These are phyloP conservation scores for Paracentrotus lividus DNA, from an alignment of 53 echinoderm and acorn worm genomes.

Conservation along the genomic window DNA sequence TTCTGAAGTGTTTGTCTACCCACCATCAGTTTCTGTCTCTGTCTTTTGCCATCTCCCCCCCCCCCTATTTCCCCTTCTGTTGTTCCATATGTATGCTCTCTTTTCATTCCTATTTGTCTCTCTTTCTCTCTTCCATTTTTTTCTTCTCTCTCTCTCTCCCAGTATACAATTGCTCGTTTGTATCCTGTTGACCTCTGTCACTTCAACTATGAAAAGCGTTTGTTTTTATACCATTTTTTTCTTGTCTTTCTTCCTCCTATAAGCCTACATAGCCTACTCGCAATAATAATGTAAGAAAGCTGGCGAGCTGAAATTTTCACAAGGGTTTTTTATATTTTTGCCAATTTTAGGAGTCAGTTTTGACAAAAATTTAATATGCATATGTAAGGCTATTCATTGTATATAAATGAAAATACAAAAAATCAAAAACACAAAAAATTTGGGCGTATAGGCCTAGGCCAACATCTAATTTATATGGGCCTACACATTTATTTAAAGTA, in stretches of 20 bases:
- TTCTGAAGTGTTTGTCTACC: background rate
- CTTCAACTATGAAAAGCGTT: background rate
- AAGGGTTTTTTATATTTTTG: no score
- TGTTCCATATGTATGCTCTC: background rate
- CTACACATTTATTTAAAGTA: no score
- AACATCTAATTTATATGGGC: no score
- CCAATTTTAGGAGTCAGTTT: no score
- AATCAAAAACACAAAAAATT: no score
- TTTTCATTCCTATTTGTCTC: background rate
- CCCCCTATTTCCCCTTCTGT: background rate
- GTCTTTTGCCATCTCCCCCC: background rate
- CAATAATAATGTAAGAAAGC: no score
- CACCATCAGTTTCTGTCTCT: background rate
- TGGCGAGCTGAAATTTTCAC: no score
- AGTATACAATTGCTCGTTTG: background rate
- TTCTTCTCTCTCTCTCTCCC: background rate
- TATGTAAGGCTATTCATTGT: no score
- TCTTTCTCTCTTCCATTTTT: background rate
- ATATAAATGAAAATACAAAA: no score
- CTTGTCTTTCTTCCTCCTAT: background rate
- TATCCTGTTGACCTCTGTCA: constrained; percentile 14
- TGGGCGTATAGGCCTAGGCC: no score
- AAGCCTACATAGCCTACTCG: no score
- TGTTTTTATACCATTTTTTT: background rate
- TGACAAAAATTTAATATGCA: no score